Percentiles rank a stretch among this genome's conserved stretches.
Conservation (phyloP, 2,888 invertebrate species). For the Hymenopus coronatus region DNA sequence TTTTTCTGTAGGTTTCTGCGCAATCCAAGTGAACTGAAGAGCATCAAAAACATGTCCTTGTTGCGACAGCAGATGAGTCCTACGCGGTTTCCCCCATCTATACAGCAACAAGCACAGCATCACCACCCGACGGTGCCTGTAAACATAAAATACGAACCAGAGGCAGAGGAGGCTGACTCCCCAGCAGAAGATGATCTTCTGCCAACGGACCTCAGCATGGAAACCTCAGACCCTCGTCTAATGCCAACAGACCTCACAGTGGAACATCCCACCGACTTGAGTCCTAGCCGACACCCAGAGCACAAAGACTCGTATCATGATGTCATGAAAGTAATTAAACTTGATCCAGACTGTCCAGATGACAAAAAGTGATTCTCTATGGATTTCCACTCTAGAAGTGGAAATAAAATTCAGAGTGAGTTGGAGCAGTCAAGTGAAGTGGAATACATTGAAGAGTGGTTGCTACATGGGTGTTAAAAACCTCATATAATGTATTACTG, state of each 20-base stretch:
- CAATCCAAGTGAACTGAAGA: slow-evolving; percentile 90
- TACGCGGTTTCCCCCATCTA: slow-evolving; percentile 35
- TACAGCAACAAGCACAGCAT: slow-evolving; percentile 38
- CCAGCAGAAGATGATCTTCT: slow-evolving; percentile 59
- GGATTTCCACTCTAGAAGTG: not conserved
- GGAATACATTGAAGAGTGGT: not conserved
- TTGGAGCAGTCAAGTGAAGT: not conserved
- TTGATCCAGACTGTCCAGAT: slow-evolving; percentile 17
- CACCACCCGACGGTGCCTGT: slow-evolving; percentile 36
- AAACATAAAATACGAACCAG: slow-evolving; percentile 30
- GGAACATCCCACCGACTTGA: slow-evolving; percentile 32
- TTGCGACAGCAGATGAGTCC: slow-evolving; percentile 77
- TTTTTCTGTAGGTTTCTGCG: slow-evolving; percentile 71
- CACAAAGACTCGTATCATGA: not conserved
- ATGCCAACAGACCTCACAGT: slow-evolving; percentile 46
- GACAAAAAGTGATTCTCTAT: slow-evolving; percentile 24
- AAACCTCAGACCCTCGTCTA: slow-evolving; percentile 22
- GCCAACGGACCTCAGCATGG: slow-evolving; percentile 69
- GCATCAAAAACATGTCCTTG: slow-evolving; percentile 88
- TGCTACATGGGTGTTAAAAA: not conserved
- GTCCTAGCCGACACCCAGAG: slow-evolving; percentile 22
- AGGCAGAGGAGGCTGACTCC: slow-evolving; percentile 44
- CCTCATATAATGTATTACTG: not conserved
- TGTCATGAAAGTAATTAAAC: slow-evolving; percentile 4
- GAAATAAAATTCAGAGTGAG: not conserved